Percentiles rank a stretch among this genome's conserved stretches.
phyloP scores from a whole-genome alignment of 64 coral and sea anemone species.

The Acropora tenuis region DNA sequence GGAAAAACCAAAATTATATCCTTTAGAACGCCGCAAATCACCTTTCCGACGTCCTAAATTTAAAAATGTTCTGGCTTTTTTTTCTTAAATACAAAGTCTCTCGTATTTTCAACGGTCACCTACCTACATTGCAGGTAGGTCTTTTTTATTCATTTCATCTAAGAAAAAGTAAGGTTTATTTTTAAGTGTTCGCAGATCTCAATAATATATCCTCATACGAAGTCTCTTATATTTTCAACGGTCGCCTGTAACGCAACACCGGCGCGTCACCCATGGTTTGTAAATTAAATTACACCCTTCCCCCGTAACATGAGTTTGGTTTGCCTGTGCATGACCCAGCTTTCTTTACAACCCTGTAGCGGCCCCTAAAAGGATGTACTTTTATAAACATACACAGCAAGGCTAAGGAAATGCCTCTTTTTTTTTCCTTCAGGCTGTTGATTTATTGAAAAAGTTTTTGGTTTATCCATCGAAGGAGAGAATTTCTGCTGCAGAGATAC shows the following conservation, averaged over 20 bases:
- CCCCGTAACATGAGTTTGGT: too few relatives aligned
- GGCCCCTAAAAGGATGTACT: background rate
- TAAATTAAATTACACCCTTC: background rate
- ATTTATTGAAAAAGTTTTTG: constrained; percentile 91
- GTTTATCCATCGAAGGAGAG: constrained; percentile 96
- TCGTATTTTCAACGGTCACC: background rate
- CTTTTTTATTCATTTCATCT: background rate
- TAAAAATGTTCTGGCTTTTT: background rate
- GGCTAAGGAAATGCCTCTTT: background rate
- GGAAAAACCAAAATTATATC: constrained; percentile 11
- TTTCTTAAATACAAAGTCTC: constrained; percentile 13
- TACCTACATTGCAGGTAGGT: constrained; percentile 8
- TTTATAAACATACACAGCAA: background rate
- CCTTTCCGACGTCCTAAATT: background rate
- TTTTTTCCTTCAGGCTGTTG: constrained; percentile 74
- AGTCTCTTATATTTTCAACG: too few relatives aligned
- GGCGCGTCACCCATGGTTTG: background rate
- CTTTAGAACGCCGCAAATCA: background rate
- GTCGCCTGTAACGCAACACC: background rate
- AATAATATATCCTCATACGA: too few relatives aligned
- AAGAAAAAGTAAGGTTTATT: too few relatives aligned
- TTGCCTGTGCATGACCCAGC: background rate
- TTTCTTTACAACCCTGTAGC: constrained; percentile 10
- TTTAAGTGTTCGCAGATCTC: too few relatives aligned
- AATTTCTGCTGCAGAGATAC: constrained; percentile 90